Evolutionary conservation across 2,113 vertebrate genomes (phyloP).

Genomic region (Ageneiosus marmoratus): DNA sequence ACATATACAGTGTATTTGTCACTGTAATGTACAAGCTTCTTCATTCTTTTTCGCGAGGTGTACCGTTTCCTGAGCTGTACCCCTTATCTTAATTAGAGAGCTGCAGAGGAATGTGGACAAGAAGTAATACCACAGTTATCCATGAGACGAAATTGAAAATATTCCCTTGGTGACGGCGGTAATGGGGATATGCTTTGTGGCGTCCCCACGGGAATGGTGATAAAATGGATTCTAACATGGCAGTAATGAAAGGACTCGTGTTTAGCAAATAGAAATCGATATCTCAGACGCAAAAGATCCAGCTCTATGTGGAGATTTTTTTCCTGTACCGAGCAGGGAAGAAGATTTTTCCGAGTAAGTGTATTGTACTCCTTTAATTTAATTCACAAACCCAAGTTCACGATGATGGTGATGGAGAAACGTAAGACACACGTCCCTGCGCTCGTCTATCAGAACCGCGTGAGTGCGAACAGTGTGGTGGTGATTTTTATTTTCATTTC

Average conservation of each 20-base stretch:
- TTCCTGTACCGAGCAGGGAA: background rate
- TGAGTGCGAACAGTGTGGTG: no score
- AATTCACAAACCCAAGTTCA: background rate
- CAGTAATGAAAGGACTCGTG: conserved; percentile 5
- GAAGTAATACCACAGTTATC: conserved; percentile 9
- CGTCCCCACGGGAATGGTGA: conserved; percentile 5
- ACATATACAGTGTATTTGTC: no score
- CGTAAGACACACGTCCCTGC: background rate
- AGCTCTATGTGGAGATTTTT: background rate
- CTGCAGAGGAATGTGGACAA: background rate
- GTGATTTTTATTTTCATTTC: no score
- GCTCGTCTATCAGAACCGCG: no score
- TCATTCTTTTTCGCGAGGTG: background rate
- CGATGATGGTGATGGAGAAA: no score
- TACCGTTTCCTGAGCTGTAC: background rate
- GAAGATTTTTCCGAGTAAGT: background rate
- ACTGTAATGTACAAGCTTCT: background rate
- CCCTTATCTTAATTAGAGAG: conserved; percentile 34
- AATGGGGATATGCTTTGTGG: conserved; percentile 12
- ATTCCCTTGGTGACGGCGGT: background rate
- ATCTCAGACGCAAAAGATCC: background rate
- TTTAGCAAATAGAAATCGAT: conserved; percentile 20
- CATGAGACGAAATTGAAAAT: conserved; percentile 3
- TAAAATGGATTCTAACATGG: conserved; percentile 16
- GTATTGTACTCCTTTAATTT: background rate